A percentile compares a stretch with the other conserved stretches of the same genome.
Evolutionary conservation across 2,113 vertebrate genomes (phyloP).

Genomic region (Camarhynchus parvulus): DNA sequence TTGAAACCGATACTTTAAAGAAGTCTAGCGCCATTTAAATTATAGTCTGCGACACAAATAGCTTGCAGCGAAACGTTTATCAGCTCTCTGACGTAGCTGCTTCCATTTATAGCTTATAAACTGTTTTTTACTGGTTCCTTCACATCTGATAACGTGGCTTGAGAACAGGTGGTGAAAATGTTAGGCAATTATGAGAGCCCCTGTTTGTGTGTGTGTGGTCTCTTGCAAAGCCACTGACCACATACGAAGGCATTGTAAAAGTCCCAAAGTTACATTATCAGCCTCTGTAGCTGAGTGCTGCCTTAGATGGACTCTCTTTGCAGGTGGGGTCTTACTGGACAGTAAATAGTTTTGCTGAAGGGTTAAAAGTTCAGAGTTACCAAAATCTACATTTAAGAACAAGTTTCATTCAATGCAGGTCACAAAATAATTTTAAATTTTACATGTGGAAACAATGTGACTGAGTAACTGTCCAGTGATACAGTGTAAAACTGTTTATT

Average conservation of each 20-base stretch:
- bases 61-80: slow-evolving; percentile 71
- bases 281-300: slow-evolving; percentile 31
- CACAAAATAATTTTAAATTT: neutral
- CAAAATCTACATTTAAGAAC: neutral
- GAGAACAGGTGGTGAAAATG: slow-evolving; percentile 76
- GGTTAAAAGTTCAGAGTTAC: slow-evolving; percentile 63
- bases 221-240: slow-evolving; percentile 76
- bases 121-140: slow-evolving; percentile 70
- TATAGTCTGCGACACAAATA: slow-evolving; percentile 69
- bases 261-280: slow-evolving; percentile 69
- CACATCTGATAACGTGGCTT: slow-evolving; percentile 76
- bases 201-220: slow-evolving; percentile 85
- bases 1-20: slow-evolving; percentile 69
- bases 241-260: slow-evolving; percentile 73
- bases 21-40: slow-evolving; percentile 48
- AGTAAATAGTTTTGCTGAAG: slow-evolving; percentile 36
- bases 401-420: neutral
- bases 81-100: slow-evolving; percentile 62
- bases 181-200: slow-evolving; percentile 65
- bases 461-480: no score
- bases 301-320: neutral
- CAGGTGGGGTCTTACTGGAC: slow-evolving; percentile 63
- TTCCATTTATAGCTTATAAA: slow-evolving; percentile 79
- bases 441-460: neutral
- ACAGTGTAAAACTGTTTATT: neutral